Percentiles rank a stretch among this genome's conserved stretches.
These are phyloP conservation scores for Dicyrtomina minuta DNA, from an alignment of 2,888 invertebrate species.

Conservation along the genomic window DNA sequence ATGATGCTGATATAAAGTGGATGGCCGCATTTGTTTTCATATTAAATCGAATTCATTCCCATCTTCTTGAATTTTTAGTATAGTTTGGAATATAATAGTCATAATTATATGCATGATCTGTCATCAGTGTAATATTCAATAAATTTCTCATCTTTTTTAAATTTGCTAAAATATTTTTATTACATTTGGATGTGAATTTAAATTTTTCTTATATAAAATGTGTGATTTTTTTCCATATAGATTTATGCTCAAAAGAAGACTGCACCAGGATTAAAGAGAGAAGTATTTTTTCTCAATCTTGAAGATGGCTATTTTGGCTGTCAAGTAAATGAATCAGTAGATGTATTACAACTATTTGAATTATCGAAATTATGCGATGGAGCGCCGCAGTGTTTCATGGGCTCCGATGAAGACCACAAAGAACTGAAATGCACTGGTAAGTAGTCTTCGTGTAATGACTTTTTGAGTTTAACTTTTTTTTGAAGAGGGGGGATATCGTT, in stretches of 20 bases:
- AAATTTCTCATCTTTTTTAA: neutral
- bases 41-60: too few relatives aligned
- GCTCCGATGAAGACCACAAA: slow-evolving; percentile 84
- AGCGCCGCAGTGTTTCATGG: slow-evolving; percentile 83
- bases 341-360: slow-evolving; percentile 91
- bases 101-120: too few relatives aligned
- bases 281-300: slow-evolving; percentile 93
- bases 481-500: too few relatives aligned
- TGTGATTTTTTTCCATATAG: slow-evolving; percentile 17
- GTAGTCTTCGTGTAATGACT: slow-evolving; percentile 56
- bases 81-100: too few relatives aligned
- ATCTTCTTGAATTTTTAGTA: too few relatives aligned
- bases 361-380: slow-evolving; percentile 92
- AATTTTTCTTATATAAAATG: too few relatives aligned
- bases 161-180: too few relatives aligned
- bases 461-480: too few relatives aligned
- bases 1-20: neutral
- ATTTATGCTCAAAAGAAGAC: slow-evolving; percentile 39
- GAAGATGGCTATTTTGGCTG: slow-evolving; percentile 97
- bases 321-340: slow-evolving; percentile 94
- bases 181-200: neutral
- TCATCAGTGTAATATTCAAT: neutral
- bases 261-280: slow-evolving; percentile 64
- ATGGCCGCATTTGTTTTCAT: neutral
- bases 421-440: slow-evolving; percentile 93